Base-by-base conservation (phyloP, 1,140 invertebrate genomes). In the Anoplolepis gracilipes region DNA sequence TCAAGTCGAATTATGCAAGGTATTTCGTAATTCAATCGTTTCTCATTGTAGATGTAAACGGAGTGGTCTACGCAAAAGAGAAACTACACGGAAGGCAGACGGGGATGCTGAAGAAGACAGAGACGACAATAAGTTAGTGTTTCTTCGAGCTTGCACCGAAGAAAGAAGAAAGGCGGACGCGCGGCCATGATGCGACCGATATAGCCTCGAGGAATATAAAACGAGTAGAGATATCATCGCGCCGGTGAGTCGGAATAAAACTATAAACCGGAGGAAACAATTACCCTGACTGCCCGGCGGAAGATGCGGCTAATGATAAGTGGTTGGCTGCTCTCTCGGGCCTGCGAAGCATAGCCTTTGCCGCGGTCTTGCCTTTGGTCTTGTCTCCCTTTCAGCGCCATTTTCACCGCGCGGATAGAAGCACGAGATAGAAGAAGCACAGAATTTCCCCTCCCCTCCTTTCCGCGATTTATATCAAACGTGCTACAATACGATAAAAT, bases 211-310 rank as follows among this genome's bases (percentile, higher is more conserved):
- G 90, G 92, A 92, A 90, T 91, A 92, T 90, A 91, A 93, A 92
- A 91, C 88, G 87, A 90, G 87, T 59, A 81, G 85, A 92, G 93
- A 93, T 93, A 93, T 93, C 92, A 93, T 93, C 92, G 91, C 78
- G 82, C 85, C 87, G 73, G 86, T 72, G 84, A 91, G 87, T 90
- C 73, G 87, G 92, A 93, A 93, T 93, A 93, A 93, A 92, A 93
- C 92, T 93, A 93, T 92, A 93, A 90, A 93, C 90, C 92, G 82
- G 81, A 93, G 93, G 92, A 93, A 93, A 93, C 92, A 93, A 93
- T 93, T 93, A 93, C 93, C 89, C 88, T 79, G 88, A 87, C 87
- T 88, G 76, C 89, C 86, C 86, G 90, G 85, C 85, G 70, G 86
- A 91, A 92, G 92, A 93, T 93, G 89, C 87, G 85, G 89, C 88